Evolutionary conservation across 2,888 invertebrate species (phyloP), one percentile per base, ranked within the genome.

Genomic region (Meghimatium bilineatum): DNA sequence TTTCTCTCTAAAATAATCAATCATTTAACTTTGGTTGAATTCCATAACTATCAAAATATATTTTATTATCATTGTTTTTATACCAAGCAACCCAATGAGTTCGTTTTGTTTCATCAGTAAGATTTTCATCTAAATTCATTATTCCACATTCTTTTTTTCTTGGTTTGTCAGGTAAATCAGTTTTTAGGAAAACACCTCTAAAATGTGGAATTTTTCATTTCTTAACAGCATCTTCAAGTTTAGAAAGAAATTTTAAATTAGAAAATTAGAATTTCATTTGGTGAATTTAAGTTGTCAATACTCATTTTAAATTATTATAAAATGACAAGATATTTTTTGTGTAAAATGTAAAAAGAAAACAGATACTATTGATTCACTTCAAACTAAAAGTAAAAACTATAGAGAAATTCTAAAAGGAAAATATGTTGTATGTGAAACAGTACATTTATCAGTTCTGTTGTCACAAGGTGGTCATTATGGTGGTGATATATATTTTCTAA

Each of bases 81-180:
- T 74, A 74, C 74, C 74, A 74, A 17, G 74, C 74, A 52, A 74
- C 49, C 74, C 74, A 74, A 74, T 74, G 74, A 5, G 74, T 74
- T 49, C 74, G 49, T 74, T 52, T 32, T 74, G 44, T 74, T 74
- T 74, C 52, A 32, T 52, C 69, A 71, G 69, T 71, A 38, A 71
- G 38, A 71, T 71, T 49, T 29, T 20, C 74, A 74, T 74, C 74
- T 74, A 49, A 74, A 52, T 74, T 74, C 20, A 74, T 12, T 52
- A 74, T 74, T 52, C 74, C 74, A 74, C 74, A 52, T 74, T 74
- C 74, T 52, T 74, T 74, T 5, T 74, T 74, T 52, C 74, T n/a
- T 14, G 29, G 32, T 74, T n/a, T 52, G 17, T 74, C 49, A 52
- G 74, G 74, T 49, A 74, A 32, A 49, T 74, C 52, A 49, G n/a